Conservation (phyloP, 2,888 invertebrate species). For the Drosophila longiperda region DNA sequence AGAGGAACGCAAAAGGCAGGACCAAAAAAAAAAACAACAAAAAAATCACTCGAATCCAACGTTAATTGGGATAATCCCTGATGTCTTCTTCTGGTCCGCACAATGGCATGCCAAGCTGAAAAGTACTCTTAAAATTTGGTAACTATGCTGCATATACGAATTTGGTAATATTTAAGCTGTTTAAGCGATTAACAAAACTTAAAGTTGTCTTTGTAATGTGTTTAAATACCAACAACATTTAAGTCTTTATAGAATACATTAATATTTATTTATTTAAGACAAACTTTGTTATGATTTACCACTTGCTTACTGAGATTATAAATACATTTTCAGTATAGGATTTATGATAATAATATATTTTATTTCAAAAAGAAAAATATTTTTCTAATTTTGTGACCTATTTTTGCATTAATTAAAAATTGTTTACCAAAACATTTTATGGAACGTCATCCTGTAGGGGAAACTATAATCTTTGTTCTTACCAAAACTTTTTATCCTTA, state of each 20-base stretch:
- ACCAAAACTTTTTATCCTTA: background rate
- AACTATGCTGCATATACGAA: no score
- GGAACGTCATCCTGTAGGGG: background rate
- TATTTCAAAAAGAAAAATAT: background rate
- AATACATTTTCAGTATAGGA: background rate
- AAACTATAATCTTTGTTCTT: background rate
- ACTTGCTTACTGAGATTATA: background rate
- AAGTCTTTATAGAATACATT: background rate
- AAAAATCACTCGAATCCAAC: slow-evolving; percentile 56
- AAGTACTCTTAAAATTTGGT: background rate
- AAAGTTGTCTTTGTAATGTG: background rate
- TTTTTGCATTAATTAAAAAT: background rate
- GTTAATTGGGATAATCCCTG: slow-evolving; percentile 79
- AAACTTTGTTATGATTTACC: background rate
- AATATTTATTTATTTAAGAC: background rate
- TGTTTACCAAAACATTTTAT: no score
- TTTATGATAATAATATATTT: background rate
- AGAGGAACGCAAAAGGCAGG: slow-evolving; percentile 18
- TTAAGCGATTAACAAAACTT: background rate
- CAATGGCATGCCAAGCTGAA: slow-evolving; percentile 34
- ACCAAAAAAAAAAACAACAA: slow-evolving; percentile 1
- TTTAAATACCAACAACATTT: background rate
- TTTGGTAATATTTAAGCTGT: background rate
- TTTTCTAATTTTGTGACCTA: background rate
- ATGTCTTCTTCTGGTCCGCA: slow-evolving; percentile 60